Percentiles rank a stretch among this genome's conserved stretches.
Evolutionary conservation across 1,140 invertebrate species (phyloP).

Genomic region (Drosophila pectinifera): DNA sequence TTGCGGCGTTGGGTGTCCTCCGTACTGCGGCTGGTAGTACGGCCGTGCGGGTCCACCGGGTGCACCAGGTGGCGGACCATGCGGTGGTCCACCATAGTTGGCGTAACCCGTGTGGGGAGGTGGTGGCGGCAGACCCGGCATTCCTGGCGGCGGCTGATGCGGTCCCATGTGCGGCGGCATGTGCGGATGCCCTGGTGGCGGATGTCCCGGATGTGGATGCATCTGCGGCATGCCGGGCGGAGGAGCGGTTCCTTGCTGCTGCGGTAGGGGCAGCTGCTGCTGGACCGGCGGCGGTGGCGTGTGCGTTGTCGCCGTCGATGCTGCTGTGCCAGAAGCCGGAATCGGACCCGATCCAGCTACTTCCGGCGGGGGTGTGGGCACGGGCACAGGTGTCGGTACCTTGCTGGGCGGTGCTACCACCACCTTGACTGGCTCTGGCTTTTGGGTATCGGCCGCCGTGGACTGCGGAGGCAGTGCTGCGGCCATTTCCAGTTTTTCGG

Average conservation of each 20-base stretch:
- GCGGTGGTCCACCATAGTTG: constrained; percentile 77
- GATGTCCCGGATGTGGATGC: constrained; percentile 76
- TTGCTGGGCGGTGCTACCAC: constrained; percentile 23
- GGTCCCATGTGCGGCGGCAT: constrained; percentile 80
- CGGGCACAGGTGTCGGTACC: constrained; percentile 53
- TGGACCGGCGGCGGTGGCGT: constrained; percentile 63
- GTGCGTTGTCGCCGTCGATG: constrained; percentile 46
- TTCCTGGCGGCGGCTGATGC: constrained; percentile 85
- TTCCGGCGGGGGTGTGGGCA: constrained; percentile 56
- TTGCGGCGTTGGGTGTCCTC: constrained; percentile 87
- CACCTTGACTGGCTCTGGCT: constrained; percentile 28
- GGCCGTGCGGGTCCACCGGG: constrained; percentile 87
- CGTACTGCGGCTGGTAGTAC: constrained; percentile 88
- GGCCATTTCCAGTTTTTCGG: constrained; percentile 63
- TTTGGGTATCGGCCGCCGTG: constrained; percentile 32
- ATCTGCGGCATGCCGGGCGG: constrained; percentile 67
- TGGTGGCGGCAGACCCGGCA: constrained; percentile 85
- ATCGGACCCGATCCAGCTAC: constrained; percentile 34
- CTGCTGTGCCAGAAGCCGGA: constrained; percentile 26
- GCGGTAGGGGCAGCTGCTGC: constrained; percentile 38
- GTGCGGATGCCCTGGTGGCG: constrained; percentile 77
- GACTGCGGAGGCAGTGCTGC: constrained; percentile 42
- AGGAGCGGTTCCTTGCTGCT: constrained; percentile 30
- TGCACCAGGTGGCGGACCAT: constrained; percentile 75
- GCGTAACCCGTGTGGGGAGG: constrained; percentile 84